Evolutionary conservation across 2,797 vertebrate genomes (phyloP).

Genomic region (Sorex maritimensis): DNA sequence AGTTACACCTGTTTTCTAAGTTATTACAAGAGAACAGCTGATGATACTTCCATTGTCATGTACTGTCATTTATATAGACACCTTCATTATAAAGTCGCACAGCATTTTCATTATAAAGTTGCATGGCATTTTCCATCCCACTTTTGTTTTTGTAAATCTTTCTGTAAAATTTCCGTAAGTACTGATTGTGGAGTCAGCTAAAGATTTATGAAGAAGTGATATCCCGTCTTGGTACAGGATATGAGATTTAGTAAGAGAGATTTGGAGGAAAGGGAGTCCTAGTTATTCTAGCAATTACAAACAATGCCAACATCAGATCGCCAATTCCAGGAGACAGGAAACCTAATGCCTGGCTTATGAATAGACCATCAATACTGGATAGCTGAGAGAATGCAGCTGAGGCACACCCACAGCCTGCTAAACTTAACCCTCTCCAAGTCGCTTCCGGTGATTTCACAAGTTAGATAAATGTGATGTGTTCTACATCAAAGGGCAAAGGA

Average conservation of each 20-base stretch:
- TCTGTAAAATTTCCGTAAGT: too few species aligned
- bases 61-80: too few species aligned
- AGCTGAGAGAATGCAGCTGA: not conserved
- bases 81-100: too few species aligned
- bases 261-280: not conserved
- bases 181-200: too few species aligned
- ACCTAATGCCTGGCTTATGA: not conserved
- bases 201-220: not conserved
- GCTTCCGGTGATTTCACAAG: not conserved
- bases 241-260: not conserved
- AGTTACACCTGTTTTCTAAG: too few species aligned
- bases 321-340: not conserved
- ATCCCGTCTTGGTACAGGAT: not conserved
- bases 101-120: too few species aligned
- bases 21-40: too few species aligned
- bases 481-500: not conserved
- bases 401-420: not conserved
- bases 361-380: not conserved
- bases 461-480: constrained; percentile 23
- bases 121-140: too few species aligned
- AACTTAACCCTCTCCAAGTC: not conserved
- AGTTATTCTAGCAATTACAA: not conserved
- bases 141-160: too few species aligned
- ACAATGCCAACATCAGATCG: not conserved
- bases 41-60: too few species aligned